Percentiles rank a stretch among this genome's conserved stretches.
phyloP scores from a whole-genome alignment of 2,797 vertebrate species.

The Hydrocynus forskahlii region DNA sequence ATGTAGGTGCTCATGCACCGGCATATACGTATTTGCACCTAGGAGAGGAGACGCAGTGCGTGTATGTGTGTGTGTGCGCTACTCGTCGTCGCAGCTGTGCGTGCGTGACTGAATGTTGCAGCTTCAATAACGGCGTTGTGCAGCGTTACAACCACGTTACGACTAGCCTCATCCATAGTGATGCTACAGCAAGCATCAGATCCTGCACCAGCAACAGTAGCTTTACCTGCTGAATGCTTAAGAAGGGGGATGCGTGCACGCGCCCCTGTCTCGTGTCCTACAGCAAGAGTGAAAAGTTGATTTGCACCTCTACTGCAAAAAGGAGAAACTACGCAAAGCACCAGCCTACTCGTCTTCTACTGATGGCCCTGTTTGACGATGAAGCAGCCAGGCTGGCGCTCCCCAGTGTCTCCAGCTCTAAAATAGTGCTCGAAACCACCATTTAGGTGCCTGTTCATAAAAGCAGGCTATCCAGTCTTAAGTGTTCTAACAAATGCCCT shows the following conservation, averaged over 20 bases:
- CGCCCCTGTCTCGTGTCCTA: neutral
- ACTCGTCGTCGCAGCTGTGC: conserved; percentile 9
- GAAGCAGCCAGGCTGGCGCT: neutral
- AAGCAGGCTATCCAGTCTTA: neutral
- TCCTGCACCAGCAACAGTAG: neutral
- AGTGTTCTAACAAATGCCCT: neutral
- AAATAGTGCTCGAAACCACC: too few relatives aligned
- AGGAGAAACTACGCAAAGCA: neutral
- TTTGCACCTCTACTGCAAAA: neutral
- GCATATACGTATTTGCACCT: conserved; percentile 23
- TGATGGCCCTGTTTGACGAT: too few relatives aligned
- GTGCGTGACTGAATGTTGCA: conserved; percentile 39
- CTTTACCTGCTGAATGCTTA: neutral
- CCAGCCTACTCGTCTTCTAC: neutral
- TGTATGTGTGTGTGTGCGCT: neutral
- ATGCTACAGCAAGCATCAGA: neutral
- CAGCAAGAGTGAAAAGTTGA: conserved; percentile 7
- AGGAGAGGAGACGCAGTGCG: neutral
- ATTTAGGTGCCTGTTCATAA: neutral
- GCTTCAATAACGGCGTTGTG: neutral
- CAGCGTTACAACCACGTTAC: neutral
- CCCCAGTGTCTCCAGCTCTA: neutral
- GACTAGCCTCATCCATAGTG: neutral
- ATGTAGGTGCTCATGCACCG: neutral
- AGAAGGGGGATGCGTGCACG: neutral